Base-by-base conservation (phyloP, 2,797 vertebrate species). In the Coilia nasus region DNA sequence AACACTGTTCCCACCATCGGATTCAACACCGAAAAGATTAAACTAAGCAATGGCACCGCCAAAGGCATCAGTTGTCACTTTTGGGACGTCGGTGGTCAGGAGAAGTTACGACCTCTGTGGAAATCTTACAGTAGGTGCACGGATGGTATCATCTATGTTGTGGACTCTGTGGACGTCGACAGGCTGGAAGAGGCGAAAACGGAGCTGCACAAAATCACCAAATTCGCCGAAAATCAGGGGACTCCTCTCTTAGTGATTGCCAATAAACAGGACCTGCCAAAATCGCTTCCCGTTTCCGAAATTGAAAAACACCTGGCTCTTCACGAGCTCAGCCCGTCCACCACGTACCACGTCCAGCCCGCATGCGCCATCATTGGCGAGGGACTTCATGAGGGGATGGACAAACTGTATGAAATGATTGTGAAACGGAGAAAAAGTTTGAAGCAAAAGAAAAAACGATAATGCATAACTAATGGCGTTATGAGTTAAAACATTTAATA, bases 361-460 rank as follows among this genome's bases (percentile, higher is more conserved):
- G 96, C 96, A 56, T 97, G 97, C 88, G 97, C 97, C 90, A 97
- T 97, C 93, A 97, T 97, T 83, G 97, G 97, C 59, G 97, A 97
- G 91, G 97, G 97, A 83, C 95, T 97, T 19, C 96, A 96, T 41
- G 97, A 97, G 90, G 97, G 97, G 90, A 97, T 97, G 97, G 96
- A 97, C 95, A 96, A 96, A 91, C 94, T 97, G 78, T 96, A 96
- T n/a, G 96, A 97, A 93, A 97, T 97, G 97, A 97, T 97, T 89
- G 93, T 97, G 82, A 97, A 97, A 88, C 93, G 96, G 87, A 95
- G 96, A 89, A 97, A 97, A 93, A 95, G 94, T 82, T 92, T 97
- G 81, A 97, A 97, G 90, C 96, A 97, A 92, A 97, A 96, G 92
- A 97, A 96, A 91, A 97, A 96, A 91, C 96, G 96, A 94, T 96